Evolutionary conservation across 2,888 invertebrate species (phyloP).

Genomic region (Dascillus cervinus): DNA sequence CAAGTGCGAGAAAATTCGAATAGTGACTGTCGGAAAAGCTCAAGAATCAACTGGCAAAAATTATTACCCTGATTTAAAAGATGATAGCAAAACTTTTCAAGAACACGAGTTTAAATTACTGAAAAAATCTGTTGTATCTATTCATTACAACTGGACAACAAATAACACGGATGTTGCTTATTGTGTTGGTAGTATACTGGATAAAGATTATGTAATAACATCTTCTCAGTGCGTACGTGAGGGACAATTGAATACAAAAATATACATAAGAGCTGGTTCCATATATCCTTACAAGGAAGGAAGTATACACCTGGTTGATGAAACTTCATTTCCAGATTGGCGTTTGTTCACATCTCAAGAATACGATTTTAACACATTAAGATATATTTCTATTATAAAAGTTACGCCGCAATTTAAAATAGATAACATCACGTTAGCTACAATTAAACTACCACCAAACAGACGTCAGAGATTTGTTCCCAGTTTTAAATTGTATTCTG

Average conservation of each 20-base stretch:
- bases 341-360: neutral
- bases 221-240: conserved; percentile 1
- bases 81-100: neutral
- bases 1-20: neutral
- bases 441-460: conserved; percentile 1
- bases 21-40: neutral
- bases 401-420: neutral
- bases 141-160: no score
- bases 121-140: conserved; percentile 1
- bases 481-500: conserved; percentile 1
- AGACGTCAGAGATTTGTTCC: neutral
- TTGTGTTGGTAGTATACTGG: conserved; percentile 2
- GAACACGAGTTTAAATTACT: neutral
- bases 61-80: neutral
- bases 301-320: neutral
- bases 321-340: neutral
- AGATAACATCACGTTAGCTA: neutral
- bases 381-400: neutral
- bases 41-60: neutral
- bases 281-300: conserved; percentile 1
- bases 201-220: conserved; percentile 1
- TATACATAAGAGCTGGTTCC: conserved; percentile 2
- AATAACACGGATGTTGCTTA: neutral
- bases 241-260: neutral
- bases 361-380: neutral